Evolutionary conservation across 1,140 invertebrate genomes (phyloP).

Genomic region (Drosophila yakuba): DNA sequence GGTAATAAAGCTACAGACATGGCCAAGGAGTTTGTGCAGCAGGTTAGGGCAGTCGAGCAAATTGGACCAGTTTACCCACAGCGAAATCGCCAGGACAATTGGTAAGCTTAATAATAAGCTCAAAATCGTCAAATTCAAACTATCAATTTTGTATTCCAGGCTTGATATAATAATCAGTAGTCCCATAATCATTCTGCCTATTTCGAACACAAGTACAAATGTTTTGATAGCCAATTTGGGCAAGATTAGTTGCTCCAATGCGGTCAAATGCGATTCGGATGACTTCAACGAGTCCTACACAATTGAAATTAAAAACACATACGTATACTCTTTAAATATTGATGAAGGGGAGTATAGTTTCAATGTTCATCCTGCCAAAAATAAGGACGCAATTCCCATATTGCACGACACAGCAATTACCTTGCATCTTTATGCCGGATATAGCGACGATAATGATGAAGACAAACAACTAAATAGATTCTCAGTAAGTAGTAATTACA

Average conservation of each 20-base stretch:
- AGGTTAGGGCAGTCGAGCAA: slow-evolving; percentile 84
- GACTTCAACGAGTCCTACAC: slow-evolving; percentile 58
- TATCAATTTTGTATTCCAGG: slow-evolving; percentile 35
- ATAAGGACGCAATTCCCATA: slow-evolving; percentile 78
- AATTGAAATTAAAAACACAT: slow-evolving; percentile 92
- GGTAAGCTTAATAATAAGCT: slow-evolving; percentile 22
- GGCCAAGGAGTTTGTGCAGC: slow-evolving; percentile 94
- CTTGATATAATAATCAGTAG: slow-evolving; percentile 93
- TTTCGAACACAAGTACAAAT: slow-evolving; percentile 90
- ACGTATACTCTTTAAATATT: slow-evolving; percentile 92
- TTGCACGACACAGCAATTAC: slow-evolving; percentile 90
- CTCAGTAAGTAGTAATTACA: slow-evolving; percentile 38
- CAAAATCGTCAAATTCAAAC: neutral
- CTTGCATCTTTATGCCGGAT: slow-evolving; percentile 85
- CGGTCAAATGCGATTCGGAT: slow-evolving; percentile 10
- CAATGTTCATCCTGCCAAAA: slow-evolving; percentile 64
- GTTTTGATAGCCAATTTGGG: slow-evolving; percentile 97
- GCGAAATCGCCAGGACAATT: slow-evolving; percentile 37
- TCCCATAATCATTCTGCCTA: slow-evolving; percentile 94
- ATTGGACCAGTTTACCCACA: slow-evolving; percentile 34
- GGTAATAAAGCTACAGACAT: slow-evolving; percentile 96
- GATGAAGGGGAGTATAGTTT: slow-evolving; percentile 66
- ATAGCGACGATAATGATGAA: slow-evolving; percentile 65
- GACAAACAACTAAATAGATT: slow-evolving; percentile 53
- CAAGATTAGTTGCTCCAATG: slow-evolving; percentile 89